phyloP scores from a whole-genome alignment of 2,113 vertebrate species.

The Carassius auratus region DNA sequence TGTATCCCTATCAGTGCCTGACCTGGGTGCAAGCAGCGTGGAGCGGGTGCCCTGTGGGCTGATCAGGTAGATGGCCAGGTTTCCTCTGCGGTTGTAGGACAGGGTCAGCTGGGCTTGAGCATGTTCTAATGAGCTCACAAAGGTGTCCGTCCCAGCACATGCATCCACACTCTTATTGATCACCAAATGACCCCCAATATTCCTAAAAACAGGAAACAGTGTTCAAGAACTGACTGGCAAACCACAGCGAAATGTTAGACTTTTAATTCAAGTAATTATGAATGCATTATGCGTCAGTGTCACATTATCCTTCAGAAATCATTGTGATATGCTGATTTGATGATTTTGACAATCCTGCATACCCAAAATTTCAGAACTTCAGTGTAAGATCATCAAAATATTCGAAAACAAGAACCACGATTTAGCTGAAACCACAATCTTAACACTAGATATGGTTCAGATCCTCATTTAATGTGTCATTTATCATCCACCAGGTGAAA shows the following conservation, averaged over 20 bases:
- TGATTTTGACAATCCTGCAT: not conserved
- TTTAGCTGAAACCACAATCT: not conserved
- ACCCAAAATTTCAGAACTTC: not conserved
- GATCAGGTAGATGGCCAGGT: slow-evolving; percentile 90
- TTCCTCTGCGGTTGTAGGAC: slow-evolving; percentile 94
- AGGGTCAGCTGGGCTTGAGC: slow-evolving; percentile 90
- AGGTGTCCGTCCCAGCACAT: slow-evolving; percentile 82
- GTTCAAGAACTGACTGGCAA: not conserved
- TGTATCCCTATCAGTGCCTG: not conserved
- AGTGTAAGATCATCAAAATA: not conserved
- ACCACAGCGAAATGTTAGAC: no score
- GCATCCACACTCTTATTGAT: slow-evolving; percentile 84
- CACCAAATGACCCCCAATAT: slow-evolving; percentile 87
- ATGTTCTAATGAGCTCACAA: slow-evolving; percentile 87
- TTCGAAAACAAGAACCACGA: not conserved
- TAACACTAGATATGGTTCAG: not conserved
- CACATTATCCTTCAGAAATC: no score
- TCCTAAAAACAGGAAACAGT: slow-evolving; percentile 71
- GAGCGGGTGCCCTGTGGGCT: slow-evolving; percentile 95
- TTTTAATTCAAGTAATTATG: no score
- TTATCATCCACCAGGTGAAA: slow-evolving; percentile 3
- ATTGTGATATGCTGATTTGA: no score
- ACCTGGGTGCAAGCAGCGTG: slow-evolving; percentile 92
- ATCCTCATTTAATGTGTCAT: not conserved
- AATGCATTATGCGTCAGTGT: no score